Base-by-base conservation (phyloP, 2,113 vertebrate species). In the Collichthys lucidus region DNA sequence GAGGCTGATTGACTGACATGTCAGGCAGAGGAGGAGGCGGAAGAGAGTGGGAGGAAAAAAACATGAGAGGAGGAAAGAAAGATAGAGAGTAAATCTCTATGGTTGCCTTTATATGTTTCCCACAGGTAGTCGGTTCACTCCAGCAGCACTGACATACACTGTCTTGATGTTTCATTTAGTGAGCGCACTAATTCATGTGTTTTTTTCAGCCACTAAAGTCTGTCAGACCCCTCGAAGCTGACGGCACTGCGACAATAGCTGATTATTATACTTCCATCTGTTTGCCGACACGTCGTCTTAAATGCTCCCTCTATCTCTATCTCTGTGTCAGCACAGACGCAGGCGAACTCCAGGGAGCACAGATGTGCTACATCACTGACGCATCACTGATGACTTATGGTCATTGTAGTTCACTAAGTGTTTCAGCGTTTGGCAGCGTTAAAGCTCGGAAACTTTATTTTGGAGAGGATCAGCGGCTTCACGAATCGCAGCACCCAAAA, bases 221-320 rank as follows among this genome's bases (percentile, higher is more conserved):
- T 83, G 68, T 81, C 64, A 82, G 52, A 79, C 11, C 40, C 24
- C 77, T 64, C 22, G 83, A 83, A 62, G 71, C 70, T 59, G 82
- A 83, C 11, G 68, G 44, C 80, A 31, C 73, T 11, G 57, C 50
- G 5, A 77, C 68, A 20, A 29, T 50, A 8, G 56, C 80, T 15
- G 78, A 90, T 87, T 69, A 82, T 82, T 84, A 83, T 15, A 40
- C 63, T 70, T 79, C 86, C 83, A 89, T 90, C 85, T 89, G 88
- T 84, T 84, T 82, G 47, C 35, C 11, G 44, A 57, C 61, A 22
- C n/a, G 11, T 65, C 73, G 29, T 84, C 40, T 24, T n/a, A 57
- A 78, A 56, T 0, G 40, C 31, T 63, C 66, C 64, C 50, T 86
- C 69, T 11, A 59, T 86, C 69, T 11, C 62, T 52, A 57, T 35